A percentile compares a stretch with the other conserved stretches of the same genome.
Conservation (phyloP, 2,113 vertebrate genomes). For the Chelonoidis abingdonii region DNA sequence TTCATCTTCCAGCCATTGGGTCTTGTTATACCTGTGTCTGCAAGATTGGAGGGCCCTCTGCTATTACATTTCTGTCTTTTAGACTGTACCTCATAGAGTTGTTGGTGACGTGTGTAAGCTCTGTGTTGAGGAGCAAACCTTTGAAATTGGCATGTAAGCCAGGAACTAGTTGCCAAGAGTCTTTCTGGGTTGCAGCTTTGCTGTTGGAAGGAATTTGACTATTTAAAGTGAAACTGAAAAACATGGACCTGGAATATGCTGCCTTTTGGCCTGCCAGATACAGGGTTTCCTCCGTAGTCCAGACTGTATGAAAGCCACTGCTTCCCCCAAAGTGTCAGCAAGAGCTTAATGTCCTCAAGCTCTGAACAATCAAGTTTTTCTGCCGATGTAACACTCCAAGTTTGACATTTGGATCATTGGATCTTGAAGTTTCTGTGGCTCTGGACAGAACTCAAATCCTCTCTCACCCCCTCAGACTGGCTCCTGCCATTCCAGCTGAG, state of each 20-base stretch:
- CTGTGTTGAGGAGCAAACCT: background rate
- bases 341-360: background rate
- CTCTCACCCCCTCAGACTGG: background rate
- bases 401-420: accelerated
- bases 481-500: background rate
- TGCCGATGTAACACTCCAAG: background rate
- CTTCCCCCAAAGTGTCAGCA: background rate
- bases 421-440: background rate
- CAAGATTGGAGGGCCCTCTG: background rate
- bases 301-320: background rate
- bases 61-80: background rate
- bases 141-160: background rate
- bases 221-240: background rate
- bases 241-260: background rate
- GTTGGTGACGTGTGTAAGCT: background rate
- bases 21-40: background rate
- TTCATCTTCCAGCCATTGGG: background rate
- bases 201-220: background rate
- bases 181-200: background rate
- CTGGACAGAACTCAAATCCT: background rate
- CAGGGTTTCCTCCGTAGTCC: background rate
- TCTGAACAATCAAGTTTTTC: background rate
- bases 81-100: background rate
- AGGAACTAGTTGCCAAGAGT: background rate
- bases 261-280: background rate